Evolutionary conservation across 2,888 invertebrate species (phyloP).

Genomic region (Physocephala rufipes): DNA sequence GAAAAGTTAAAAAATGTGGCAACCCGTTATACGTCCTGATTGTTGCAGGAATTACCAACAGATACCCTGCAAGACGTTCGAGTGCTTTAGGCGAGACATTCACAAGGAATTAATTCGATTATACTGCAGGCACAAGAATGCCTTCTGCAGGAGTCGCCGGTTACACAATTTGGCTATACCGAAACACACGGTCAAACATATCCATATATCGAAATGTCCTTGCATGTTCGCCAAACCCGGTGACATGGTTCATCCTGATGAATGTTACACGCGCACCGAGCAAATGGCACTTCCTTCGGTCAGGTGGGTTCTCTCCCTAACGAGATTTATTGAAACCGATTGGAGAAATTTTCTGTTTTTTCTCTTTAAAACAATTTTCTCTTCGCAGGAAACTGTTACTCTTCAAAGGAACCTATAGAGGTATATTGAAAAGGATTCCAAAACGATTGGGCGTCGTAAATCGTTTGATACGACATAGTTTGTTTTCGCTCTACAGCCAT

Average conservation of each 20-base stretch:
- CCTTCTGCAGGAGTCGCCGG: constrained; percentile 49
- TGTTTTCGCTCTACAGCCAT: constrained; percentile 61
- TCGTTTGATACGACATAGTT: constrained; percentile 56
- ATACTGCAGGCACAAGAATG: constrained; percentile 45
- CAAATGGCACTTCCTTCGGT: constrained; percentile 57
- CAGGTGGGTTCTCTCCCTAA: constrained; percentile 41
- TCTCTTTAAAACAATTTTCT: too few relatives aligned
- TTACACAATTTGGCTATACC: constrained; percentile 51
- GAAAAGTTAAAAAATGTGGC: constrained; percentile 19
- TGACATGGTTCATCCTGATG: constrained; percentile 50
- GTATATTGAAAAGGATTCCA: constrained; percentile 32
- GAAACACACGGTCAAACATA: constrained; percentile 39
- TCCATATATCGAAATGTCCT: constrained; percentile 49
- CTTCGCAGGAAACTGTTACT: constrained; percentile 41
- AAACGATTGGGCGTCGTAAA: constrained; percentile 51
- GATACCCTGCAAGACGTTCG: constrained; percentile 48
- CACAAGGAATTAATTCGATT: constrained; percentile 47
- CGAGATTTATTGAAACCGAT: too few relatives aligned
- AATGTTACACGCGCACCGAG: constrained; percentile 56
- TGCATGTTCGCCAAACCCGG: constrained; percentile 54
- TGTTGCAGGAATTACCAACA: constrained; percentile 51
- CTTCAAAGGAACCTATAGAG: constrained; percentile 40
- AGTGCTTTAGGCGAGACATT: constrained; percentile 50
- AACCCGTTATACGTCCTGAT: constrained; percentile 44
- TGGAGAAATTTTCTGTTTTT: too few relatives aligned